These are phyloP conservation scores for Melanotaenia trifasciata DNA, from an alignment of 2,797 vertebrate species.

Conservation along the genomic window DNA sequence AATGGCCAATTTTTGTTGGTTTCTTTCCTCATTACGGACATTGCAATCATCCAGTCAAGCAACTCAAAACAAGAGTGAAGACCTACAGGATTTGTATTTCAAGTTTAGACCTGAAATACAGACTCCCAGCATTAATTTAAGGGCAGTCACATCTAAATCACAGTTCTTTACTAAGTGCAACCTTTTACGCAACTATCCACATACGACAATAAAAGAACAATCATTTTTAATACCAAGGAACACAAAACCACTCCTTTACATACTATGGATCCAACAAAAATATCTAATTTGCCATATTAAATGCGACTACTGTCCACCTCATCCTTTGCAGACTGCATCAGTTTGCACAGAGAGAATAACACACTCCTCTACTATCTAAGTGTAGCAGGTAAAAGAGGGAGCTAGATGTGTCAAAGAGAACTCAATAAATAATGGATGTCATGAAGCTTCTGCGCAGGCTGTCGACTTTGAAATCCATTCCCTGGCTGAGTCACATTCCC, in stretches of 20 bases:
- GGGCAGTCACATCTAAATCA: not conserved
- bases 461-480: conserved; percentile 73
- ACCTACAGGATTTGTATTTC: too few species aligned
- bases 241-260: not conserved
- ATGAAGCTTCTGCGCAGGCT: conserved; percentile 68
- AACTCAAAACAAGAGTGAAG: too few species aligned
- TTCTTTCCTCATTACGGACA: too few species aligned
- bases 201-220: not conserved
- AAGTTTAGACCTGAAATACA: too few species aligned
- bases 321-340: conserved; percentile 35
- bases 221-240: not conserved
- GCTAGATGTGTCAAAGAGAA: conserved; percentile 66
- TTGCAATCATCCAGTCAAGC: too few species aligned
- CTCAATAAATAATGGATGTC: conserved; percentile 75
- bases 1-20: too few species aligned
- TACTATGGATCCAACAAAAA: not conserved
- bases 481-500: conserved; percentile 60
- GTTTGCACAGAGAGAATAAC: conserved; percentile 33
- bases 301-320: not conserved
- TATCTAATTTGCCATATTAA: not conserved
- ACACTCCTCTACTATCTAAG: conserved; percentile 23
- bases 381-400: conserved; percentile 60
- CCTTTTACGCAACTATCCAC: too few species aligned
- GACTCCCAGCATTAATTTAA: not conserved
- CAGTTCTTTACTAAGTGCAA: too few species aligned